These are phyloP conservation scores for Megamerina dolium DNA, from an alignment of 2,888 invertebrate genomes.

Conservation along the genomic window DNA sequence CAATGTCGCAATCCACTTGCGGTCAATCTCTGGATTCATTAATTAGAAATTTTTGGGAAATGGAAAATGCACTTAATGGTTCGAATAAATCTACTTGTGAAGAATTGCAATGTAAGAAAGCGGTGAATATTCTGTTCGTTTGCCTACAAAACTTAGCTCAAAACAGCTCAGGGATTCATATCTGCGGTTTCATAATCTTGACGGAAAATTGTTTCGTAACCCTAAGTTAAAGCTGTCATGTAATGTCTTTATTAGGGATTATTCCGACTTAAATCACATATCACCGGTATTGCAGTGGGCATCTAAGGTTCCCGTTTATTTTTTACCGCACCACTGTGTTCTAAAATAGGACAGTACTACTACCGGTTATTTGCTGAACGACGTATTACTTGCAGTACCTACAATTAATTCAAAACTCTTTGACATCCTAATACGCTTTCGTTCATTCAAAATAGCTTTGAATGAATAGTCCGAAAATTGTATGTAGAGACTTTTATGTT, in stretches of 20 bases:
- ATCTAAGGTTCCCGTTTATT: too few species aligned
- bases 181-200: constrained; percentile 11
- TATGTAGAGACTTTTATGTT: constrained; percentile 23
- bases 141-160: constrained; percentile 8
- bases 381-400: too few species aligned
- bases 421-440: too few species aligned
- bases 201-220: constrained; percentile 2
- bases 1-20: too few species aligned
- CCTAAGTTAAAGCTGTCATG: constrained; percentile 4
- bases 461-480: constrained; percentile 13
- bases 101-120: constrained; percentile 15
- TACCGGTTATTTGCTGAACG: too few species aligned
- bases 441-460: constrained; percentile 3
- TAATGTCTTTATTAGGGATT: constrained; percentile 10
- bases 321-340: constrained; percentile 14
- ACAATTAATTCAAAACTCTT: too few species aligned
- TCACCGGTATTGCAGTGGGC: too few species aligned
- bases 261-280: constrained; percentile 7
- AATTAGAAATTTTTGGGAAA: constrained; percentile 10
- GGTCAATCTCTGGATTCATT: too few species aligned
- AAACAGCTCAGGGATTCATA: constrained; percentile 12
- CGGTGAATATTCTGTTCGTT: constrained; percentile 16
- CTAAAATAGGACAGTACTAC: too few species aligned
- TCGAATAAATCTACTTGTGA: constrained; percentile 7
- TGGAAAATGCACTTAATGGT: constrained; percentile 4